These are phyloP conservation scores for Phalloptychus januarius DNA, from an alignment of 2,797 vertebrate genomes.

Conservation along the genomic window DNA sequence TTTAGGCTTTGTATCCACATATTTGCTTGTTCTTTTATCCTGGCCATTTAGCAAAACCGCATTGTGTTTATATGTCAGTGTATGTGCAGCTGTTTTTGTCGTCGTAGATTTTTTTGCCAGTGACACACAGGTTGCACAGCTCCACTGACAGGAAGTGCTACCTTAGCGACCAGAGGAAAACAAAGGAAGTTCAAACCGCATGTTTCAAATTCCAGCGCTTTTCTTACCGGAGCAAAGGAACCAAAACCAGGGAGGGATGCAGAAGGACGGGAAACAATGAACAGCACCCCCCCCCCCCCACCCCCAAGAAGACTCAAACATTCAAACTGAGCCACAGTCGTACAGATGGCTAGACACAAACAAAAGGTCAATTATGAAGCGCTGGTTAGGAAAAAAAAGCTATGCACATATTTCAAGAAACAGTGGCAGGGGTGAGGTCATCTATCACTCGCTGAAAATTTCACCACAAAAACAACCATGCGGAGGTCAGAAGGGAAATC, in stretches of 20 bases:
- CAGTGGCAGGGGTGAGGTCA: conserved; percentile 35
- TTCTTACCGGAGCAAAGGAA: conserved; percentile 57
- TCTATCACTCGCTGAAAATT: conserved; percentile 1
- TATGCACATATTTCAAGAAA: conserved; percentile 39
- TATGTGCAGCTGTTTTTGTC: not conserved
- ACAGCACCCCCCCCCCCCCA: conserved; percentile 22
- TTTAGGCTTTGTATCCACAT: not conserved
- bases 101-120: conserved; percentile 37
- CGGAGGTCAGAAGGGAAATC: not conserved
- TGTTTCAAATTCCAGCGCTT: conserved; percentile 78
- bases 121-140: conserved; percentile 60
- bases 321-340: conserved; percentile 45
- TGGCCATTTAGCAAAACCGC: not conserved
- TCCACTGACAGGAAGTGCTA: conserved; percentile 78
- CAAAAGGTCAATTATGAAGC: conserved; percentile 64
- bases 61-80: conserved; percentile 5
- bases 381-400: conserved; percentile 40
- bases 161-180: conserved; percentile 80
- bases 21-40: not conserved
- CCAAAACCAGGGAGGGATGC: conserved; percentile 14
- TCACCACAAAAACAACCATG: not conserved
- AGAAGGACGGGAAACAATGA: conserved; percentile 59
- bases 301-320: conserved; percentile 57
- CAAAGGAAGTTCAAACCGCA: conserved; percentile 78
- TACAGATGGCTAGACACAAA: conserved; percentile 59